Base-by-base conservation (phyloP, 2,113 vertebrate species). In the Apteryx owenii region DNA sequence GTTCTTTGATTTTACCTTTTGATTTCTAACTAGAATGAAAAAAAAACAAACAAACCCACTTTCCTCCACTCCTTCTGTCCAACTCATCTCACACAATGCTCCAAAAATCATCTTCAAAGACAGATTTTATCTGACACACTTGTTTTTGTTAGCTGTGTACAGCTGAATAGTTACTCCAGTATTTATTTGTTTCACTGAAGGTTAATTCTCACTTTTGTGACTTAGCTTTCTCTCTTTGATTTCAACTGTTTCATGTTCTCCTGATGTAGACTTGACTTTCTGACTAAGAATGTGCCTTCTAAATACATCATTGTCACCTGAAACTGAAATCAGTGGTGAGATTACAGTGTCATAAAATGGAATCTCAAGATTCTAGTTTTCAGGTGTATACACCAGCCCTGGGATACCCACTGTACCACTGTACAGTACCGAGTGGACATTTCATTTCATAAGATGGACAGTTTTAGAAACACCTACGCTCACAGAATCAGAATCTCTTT, bases 1-100 rank as follows among this genome's bases (percentile, higher is more conserved):
- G 53, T 88, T 70, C 40, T 93, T 90, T 92, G 54, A 90, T 85
- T 95, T 77, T 62, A 85, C 31, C 25, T 62, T 95, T 79, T 75
- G 73, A 89, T 82, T 91, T 90, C 85, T 42, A 86, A 64, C 44
- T 78, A 70, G 40, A 70, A 91, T 81, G 70, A 56, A 86, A 90
- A 7, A 46, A 84, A 64, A 83, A n/a, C 40, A 93, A 88, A 88
- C 36, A 38, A 38, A 9, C 4, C 33, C 19, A 33, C 31, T 90
- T 83, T 33, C 85, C 26, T 85, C 48, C 13, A 40, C 22, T 90
- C 26, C 31, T 16, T 89, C 44, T 78, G 58, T n/a, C 33, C 16
- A 83, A 76, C 23, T 77, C 48, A 23, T 73, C 62, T 85, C 48
- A 93, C 38, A 60, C 18, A 29, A 16, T 76, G 31, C 66, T 91